Evolutionary conservation across 2,797 vertebrate genomes (phyloP), one percentile per base, ranked within the genome.

Genomic region (Myoxocephalus aenaeus): DNA sequence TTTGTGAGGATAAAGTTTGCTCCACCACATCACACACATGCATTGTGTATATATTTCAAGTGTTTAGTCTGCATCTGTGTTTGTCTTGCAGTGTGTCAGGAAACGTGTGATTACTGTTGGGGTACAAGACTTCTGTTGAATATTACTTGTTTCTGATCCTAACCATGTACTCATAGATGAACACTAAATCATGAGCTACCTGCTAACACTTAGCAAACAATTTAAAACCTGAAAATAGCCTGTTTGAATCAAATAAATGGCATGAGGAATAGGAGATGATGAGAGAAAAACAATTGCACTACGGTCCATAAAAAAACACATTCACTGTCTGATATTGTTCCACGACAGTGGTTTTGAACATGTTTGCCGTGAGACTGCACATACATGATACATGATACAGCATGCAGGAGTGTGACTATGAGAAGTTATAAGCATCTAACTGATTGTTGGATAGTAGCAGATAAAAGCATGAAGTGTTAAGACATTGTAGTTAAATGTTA

Each of bases 341-440:
- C 53, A 59, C 25, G 14, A 44, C 17, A 9, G 36, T 51, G 13
- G 46, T 63, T 79, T 79, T 62, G 1, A 36, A 77, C 77, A 75
- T 34, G 14, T 75, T 83, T 82, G 57, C 63, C 14, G 17, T 63
- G 27, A 74, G 56, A 50, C 20, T 22, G 22, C 71, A 56, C 57
- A 11, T 29, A 29, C 61, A 38, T 68, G 50, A 73, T 77, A 66
- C 81, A 15, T 4, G 1, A 42, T 84, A 79, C 77, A 85, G 22
- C 25, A 27, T 22, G 64, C 82, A 86, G 79, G 74, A 86, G 83
- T 85, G 84, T 71, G 73, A 63, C 58, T 25, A 2, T 83, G 89
- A 91, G 89, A 90, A 92, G 80, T 82, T 54, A 7, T 11, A 70
- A 75, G 70, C 65, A 57, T 80, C 61, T 80, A 86, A 83, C 57